Conservation (phyloP, 2,797 vertebrate genomes). For the Gobio occitaniae region DNA sequence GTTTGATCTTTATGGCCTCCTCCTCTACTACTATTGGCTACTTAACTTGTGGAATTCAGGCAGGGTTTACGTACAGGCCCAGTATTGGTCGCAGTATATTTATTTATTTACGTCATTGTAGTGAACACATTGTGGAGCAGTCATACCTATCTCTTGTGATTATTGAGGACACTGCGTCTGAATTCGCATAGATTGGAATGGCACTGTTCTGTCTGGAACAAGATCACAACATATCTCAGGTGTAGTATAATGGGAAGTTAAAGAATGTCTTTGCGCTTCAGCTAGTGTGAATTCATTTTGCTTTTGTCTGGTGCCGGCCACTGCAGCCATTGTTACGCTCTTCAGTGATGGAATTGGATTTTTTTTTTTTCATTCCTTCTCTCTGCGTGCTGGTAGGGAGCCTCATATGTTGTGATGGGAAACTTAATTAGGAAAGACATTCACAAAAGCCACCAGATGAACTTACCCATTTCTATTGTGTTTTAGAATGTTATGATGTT, state of each 20-base stretch:
- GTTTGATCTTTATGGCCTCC: background rate
- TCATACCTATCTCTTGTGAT: slow-evolving; percentile 81
- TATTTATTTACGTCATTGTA: slow-evolving; percentile 58
- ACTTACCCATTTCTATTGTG: slow-evolving; percentile 43
- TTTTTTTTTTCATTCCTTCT: slow-evolving; percentile 58
- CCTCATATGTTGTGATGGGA: slow-evolving; percentile 69
- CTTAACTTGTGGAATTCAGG: background rate
- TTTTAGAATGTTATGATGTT: slow-evolving; percentile 19
- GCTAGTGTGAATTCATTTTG: slow-evolving; percentile 76
- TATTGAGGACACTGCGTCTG: slow-evolving; percentile 73
- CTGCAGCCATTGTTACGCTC: slow-evolving; percentile 75
- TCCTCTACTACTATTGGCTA: background rate
- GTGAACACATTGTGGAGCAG: slow-evolving; percentile 72
- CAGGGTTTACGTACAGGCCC: background rate
- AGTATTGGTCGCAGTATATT: slow-evolving; percentile 55
- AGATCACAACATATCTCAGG: slow-evolving; percentile 79
- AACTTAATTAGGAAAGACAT: slow-evolving; percentile 81
- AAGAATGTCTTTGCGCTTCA: slow-evolving; percentile 76
- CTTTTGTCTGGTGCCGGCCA: slow-evolving; percentile 75
- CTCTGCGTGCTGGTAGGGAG: slow-evolving; percentile 53
- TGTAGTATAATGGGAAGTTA: slow-evolving; percentile 79
- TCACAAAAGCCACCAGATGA: slow-evolving; percentile 68
- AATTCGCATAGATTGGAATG: slow-evolving; percentile 74
- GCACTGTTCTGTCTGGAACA: slow-evolving; percentile 70
- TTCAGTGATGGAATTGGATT: slow-evolving; percentile 80